These are phyloP conservation scores for Hyperoplus immaculatus DNA, from an alignment of 2,797 vertebrate species.

Conservation along the genomic window DNA sequence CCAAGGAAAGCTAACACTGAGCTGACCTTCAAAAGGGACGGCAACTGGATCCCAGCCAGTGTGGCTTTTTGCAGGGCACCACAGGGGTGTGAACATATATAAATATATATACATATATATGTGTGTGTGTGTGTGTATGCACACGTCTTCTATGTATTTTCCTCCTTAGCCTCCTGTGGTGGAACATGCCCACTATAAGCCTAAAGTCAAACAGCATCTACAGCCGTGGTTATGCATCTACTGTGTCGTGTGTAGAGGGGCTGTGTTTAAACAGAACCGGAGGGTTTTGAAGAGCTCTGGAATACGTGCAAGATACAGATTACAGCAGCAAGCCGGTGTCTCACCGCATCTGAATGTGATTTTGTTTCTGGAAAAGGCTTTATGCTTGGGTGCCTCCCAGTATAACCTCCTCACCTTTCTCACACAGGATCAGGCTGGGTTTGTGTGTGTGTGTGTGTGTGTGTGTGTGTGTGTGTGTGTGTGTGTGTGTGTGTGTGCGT, in stretches of 20 bases:
- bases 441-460: slow-evolving; percentile 22
- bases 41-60: slow-evolving; percentile 59
- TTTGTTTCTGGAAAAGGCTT: slow-evolving; percentile 43
- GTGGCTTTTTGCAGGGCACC: slow-evolving; percentile 33
- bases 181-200: slow-evolving; percentile 26
- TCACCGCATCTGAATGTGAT: slow-evolving; percentile 43
- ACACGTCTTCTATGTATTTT: slow-evolving; percentile 29
- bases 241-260: slow-evolving; percentile 21
- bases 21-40: slow-evolving; percentile 60
- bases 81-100: slow-evolving; percentile 32
- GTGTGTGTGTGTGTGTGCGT: slow-evolving; percentile 34
- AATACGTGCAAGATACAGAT: slow-evolving; percentile 22
- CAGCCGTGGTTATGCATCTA: slow-evolving; percentile 19
- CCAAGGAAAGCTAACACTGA: slow-evolving; percentile 35
- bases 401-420: slow-evolving; percentile 76
- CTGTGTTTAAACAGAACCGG: slow-evolving; percentile 10
- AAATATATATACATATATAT: too few relatives aligned
- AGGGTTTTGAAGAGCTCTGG: neutral
- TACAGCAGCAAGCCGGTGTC: slow-evolving; percentile 27
- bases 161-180: slow-evolving; percentile 22
- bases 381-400: slow-evolving; percentile 51
- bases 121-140: slow-evolving; percentile 7
- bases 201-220: slow-evolving; percentile 54
- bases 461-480: slow-evolving; percentile 28
- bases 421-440: slow-evolving; percentile 58